phyloP scores from a whole-genome alignment of 2,113 vertebrate species.

The Sclerurus mexicanus region DNA sequence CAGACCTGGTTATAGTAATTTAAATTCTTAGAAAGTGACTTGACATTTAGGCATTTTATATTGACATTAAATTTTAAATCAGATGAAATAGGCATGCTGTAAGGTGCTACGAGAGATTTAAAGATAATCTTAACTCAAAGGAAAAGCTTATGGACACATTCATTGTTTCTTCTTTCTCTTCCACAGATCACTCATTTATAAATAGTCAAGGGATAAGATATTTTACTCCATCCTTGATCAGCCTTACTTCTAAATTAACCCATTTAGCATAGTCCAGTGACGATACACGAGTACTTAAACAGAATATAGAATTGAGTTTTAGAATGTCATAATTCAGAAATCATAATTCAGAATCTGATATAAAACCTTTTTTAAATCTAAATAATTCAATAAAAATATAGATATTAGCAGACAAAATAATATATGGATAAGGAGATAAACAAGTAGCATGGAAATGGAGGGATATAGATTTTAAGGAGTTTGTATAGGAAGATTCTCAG shows the following conservation, averaged over 20 bases:
- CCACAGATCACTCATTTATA: not conserved
- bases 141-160: not conserved
- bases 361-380: not conserved
- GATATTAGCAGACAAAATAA: not conserved
- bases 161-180: not conserved
- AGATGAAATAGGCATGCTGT: not conserved
- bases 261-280: not conserved
- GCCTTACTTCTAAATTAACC: not conserved
- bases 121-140: not conserved
- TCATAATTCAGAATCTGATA: not conserved
- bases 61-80: not conserved
- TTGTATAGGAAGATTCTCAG: not conserved
- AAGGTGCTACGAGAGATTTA: not conserved
- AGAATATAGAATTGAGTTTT: not conserved
- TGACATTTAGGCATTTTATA: conserved; percentile 21
- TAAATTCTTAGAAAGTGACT: not conserved
- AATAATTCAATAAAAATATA: not conserved
- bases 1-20: not conserved
- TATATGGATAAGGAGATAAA: not conserved
- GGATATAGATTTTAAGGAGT: not conserved
- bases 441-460: not conserved
- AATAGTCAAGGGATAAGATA: not conserved
- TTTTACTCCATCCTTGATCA: not conserved
- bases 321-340: not conserved
- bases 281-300: not conserved